phyloP scores from a whole-genome alignment of 2,113 vertebrate species.

The Phyllostomus hastatus region DNA sequence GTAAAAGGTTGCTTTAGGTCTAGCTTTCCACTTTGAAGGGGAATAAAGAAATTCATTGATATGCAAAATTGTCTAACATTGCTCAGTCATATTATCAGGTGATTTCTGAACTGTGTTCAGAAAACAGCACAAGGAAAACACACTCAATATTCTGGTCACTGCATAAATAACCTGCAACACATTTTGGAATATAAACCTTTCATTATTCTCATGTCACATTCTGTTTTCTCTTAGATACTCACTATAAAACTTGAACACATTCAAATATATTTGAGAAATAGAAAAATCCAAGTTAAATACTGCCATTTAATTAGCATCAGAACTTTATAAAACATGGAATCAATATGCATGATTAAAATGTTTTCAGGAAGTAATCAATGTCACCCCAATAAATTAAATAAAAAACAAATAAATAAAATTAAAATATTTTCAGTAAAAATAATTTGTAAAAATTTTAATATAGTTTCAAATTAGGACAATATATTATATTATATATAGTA shows the following conservation, averaged over 20 bases:
- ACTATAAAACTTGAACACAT: constrained; percentile 1
- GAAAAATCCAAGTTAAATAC: not conserved
- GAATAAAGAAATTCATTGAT: not conserved
- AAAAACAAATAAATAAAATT: not conserved
- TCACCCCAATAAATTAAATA: not conserved
- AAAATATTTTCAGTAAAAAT: constrained; percentile 15
- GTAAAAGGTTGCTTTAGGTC: not conserved
- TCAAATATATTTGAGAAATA: not conserved
- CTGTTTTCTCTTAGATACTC: not conserved
- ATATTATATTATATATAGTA: not conserved
- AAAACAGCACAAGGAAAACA: not conserved
- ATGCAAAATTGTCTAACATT: not conserved
- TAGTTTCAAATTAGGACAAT: not conserved
- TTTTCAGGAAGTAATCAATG: not conserved
- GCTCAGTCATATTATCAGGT: not conserved
- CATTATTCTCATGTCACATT: not conserved
- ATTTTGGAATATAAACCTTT: not conserved
- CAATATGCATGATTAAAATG: not conserved
- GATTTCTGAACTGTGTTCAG: not conserved
- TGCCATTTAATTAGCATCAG: not conserved
- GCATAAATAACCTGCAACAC: not conserved
- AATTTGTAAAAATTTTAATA: not conserved
- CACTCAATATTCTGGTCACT: not conserved
- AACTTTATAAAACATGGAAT: constrained; percentile 7
- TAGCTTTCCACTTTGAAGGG: not conserved